Evolutionary conservation across 2,113 vertebrate species (phyloP).

Genomic region (Syngnathus floridae): DNA sequence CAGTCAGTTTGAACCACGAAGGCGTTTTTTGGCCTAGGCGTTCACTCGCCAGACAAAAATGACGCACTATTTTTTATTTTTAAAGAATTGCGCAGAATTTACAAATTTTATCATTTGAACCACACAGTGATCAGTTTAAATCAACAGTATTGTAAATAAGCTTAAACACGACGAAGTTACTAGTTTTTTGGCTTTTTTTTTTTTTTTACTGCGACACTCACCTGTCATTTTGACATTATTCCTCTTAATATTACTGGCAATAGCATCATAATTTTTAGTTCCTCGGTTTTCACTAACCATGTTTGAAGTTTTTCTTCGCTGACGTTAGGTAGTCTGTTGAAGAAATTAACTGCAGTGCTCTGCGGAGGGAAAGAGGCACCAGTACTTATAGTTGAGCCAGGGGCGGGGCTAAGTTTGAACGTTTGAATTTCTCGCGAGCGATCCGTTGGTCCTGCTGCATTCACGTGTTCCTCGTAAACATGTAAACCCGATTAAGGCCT

Average conservation of each 20-base stretch:
- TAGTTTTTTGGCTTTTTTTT: too few relatives aligned
- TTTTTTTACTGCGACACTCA: not conserved
- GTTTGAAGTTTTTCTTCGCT: not conserved
- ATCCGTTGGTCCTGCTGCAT: not conserved
- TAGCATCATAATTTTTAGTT: not conserved
- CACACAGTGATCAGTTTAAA: not conserved
- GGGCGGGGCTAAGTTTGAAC: not conserved
- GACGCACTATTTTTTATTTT: not conserved
- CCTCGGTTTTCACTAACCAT: not conserved
- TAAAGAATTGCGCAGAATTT: not conserved
- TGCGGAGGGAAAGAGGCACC: not conserved
- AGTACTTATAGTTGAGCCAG: not conserved
- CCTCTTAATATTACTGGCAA: not conserved
- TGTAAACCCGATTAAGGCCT: too few relatives aligned
- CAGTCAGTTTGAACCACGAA: not conserved
- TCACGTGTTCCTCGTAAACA: not conserved
- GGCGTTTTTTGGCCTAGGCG: not conserved
- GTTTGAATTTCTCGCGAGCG: constrained; percentile 11
- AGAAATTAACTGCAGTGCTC: not conserved
- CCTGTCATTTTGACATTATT: not conserved
- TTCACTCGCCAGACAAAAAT: not conserved
- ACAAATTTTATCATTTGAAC: not conserved
- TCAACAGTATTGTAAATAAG: not conserved
- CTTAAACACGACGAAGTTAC: not conserved
- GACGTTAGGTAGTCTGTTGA: not conserved